A percentile compares a stretch with the other conserved stretches of the same genome.
These are phyloP conservation scores for Phasianus colchicus DNA, from an alignment of 2,113 vertebrate species.

Conservation along the genomic window DNA sequence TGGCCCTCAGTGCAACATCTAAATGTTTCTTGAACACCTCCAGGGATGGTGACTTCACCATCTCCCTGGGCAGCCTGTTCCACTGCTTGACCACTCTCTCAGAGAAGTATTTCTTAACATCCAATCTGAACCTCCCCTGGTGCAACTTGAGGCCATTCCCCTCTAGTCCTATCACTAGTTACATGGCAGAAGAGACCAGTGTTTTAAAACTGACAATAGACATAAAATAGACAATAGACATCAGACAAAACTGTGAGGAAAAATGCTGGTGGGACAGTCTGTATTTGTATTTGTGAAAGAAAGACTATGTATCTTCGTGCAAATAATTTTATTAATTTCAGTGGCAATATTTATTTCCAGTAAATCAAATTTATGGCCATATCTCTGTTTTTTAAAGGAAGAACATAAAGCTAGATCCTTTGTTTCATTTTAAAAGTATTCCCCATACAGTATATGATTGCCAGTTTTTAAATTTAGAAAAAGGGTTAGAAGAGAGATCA, in stretches of 20 bases:
- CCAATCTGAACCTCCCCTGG: no score
- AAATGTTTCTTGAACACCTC: no score
- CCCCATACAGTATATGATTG: neutral
- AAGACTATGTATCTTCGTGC: neutral
- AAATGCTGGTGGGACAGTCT: neutral
- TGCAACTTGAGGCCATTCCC: no score
- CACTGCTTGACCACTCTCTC: no score
- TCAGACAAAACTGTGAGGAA: neutral
- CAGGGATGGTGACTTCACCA: no score
- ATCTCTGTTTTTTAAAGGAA: neutral
- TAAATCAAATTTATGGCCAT: neutral
- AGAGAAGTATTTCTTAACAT: no score
- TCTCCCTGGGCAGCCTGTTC: no score
- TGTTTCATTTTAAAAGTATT: neutral
- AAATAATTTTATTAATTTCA: neutral
- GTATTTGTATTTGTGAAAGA: neutral
- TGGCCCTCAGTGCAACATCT: no score
- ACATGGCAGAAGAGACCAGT: no score
- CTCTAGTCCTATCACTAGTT: no score
- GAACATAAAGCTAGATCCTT: neutral
- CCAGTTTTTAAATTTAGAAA: neutral
- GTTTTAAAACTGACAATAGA: neutral
- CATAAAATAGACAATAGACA: neutral
- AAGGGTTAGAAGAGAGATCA: neutral
- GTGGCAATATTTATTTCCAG: neutral